Evolutionary conservation across 2,113 vertebrate genomes (phyloP).

Genomic region (Actenoides lindsayi): DNA sequence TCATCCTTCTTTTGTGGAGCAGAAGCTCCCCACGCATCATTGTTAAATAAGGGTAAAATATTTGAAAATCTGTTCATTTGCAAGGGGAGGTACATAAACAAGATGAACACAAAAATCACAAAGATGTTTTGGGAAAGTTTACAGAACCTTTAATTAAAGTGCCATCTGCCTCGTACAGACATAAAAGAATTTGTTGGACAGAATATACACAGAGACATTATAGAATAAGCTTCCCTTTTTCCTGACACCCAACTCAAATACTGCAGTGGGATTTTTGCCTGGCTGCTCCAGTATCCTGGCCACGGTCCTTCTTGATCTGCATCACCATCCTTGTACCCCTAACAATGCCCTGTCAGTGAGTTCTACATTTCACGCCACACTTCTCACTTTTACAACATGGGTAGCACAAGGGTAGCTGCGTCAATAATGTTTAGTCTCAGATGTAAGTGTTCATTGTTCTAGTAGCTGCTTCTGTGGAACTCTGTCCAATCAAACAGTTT

Average conservation of each 20-base stretch:
- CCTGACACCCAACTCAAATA: neutral
- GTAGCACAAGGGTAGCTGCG: neutral
- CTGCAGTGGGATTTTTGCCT: neutral
- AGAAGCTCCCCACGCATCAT: neutral
- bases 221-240: neutral
- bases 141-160: conserved; percentile 40
- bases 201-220: neutral
- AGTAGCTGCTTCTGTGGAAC: neutral
- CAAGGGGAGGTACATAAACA: neutral
- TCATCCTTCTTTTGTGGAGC: neutral
- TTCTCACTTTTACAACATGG: neutral
- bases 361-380: neutral
- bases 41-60: conserved; percentile 6
- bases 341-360: neutral
- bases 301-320: neutral
- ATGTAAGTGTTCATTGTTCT: neutral
- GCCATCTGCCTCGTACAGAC: conserved; percentile 18
- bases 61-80: conserved; percentile 30
- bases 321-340: neutral
- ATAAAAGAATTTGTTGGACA: conserved; percentile 9
- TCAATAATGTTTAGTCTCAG: neutral
- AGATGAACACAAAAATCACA: neutral
- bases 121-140: conserved; percentile 18
- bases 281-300: neutral
- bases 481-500: neutral